Percentiles rank a stretch among this genome's conserved stretches.
These are phyloP conservation scores for Salvator merianae DNA, from an alignment of 2,113 vertebrate species.

Conservation along the genomic window DNA sequence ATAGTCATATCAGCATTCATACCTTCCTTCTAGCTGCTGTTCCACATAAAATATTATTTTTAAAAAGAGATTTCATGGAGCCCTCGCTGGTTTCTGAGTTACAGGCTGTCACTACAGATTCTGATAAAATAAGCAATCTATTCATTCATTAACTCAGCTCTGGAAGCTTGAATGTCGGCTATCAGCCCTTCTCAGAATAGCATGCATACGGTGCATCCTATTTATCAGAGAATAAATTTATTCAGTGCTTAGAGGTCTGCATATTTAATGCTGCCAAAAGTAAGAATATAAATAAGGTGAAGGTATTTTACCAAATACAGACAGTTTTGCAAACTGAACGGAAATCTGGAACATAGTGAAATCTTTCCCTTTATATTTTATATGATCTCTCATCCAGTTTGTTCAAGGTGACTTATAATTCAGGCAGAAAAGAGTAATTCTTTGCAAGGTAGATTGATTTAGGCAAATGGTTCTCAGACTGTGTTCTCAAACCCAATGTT, in stretches of 20 bases:
- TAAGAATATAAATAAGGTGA: neutral
- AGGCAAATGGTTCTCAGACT: no score
- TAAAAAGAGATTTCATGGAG: neutral
- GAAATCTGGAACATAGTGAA: neutral
- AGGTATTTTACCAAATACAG: neutral
- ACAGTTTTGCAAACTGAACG: neutral
- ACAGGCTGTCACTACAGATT: neutral
- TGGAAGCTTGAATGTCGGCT: neutral
- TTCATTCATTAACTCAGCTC: accelerated
- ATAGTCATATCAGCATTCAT: neutral
- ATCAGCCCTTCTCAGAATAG: neutral
- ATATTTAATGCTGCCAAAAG: neutral
- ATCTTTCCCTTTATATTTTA: neutral
- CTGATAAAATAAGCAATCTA: neutral
- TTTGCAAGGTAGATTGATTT: no score
- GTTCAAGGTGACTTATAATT: no score
- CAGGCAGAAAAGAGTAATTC: no score
- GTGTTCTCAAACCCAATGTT: no score
- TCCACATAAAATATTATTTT: neutral
- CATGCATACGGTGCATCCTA: neutral
- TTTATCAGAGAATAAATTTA: slow-evolving; percentile 13
- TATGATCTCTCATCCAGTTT: no score
- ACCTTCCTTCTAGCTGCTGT: neutral
- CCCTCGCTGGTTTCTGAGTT: neutral
- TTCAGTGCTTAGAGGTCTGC: slow-evolving; percentile 1